A percentile compares a stretch with the other conserved stretches of the same genome.
Conservation (phyloP, 1,140 invertebrate species). For the Lepidurus apus region DNA sequence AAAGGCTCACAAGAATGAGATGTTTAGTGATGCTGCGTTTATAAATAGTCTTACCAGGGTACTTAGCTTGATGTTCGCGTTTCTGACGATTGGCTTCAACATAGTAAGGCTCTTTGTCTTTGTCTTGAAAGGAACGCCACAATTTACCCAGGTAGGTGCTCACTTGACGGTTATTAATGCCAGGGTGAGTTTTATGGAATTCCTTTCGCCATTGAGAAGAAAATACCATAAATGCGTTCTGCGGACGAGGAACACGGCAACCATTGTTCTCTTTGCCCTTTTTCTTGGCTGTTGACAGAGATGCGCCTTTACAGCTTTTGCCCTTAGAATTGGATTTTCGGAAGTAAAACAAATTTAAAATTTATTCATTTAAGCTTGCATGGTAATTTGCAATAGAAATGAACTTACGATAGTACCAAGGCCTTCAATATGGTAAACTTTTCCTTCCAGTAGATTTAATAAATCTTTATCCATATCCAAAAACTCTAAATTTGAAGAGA, state of each 20-base stretch:
- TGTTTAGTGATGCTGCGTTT: background rate
- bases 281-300: background rate
- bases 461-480: no score
- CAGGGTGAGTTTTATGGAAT: background rate
- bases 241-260: background rate
- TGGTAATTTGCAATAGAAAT: no score
- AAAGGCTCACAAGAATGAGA: background rate
- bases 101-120: background rate
- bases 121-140: background rate
- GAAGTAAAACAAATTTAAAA: no score
- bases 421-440: no score
- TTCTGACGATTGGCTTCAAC: background rate
- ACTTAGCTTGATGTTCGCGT: background rate
- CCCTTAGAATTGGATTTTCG: no score
- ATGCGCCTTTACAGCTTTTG: no score
- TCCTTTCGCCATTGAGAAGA: background rate
- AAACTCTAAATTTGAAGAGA: no score
- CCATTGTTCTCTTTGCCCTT: background rate
- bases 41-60: background rate
- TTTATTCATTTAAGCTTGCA: no score
- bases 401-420: no score
- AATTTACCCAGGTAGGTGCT: background rate
- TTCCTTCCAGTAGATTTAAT: no score
- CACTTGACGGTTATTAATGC: background rate
- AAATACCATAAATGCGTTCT: background rate